Conservation (phyloP, 2,797 vertebrate species). For the Pitangus sulphuratus region DNA sequence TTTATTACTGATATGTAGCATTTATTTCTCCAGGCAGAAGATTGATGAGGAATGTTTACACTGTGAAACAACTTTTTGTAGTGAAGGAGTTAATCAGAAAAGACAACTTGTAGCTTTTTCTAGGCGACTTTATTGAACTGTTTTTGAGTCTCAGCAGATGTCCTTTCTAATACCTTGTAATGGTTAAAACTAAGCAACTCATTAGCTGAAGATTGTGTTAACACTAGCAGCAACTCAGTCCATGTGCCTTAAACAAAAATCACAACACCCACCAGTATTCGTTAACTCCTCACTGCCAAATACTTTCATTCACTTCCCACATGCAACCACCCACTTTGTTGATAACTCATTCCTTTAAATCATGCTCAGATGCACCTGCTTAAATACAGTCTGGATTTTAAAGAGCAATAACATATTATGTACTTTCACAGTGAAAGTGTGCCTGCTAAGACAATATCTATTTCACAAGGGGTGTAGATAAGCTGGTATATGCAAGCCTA, state of each 20-base stretch:
- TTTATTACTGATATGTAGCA: neutral
- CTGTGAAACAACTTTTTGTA: neutral
- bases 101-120: neutral
- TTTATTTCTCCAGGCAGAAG: neutral
- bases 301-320: slow-evolving; percentile 45
- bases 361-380: slow-evolving; percentile 9
- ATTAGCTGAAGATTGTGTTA: neutral
- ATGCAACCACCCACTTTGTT: slow-evolving; percentile 17
- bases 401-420: neutral
- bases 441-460: neutral
- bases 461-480: neutral
- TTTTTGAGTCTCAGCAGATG: neutral
- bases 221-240: neutral
- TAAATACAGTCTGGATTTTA: neutral
- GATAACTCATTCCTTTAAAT: slow-evolving; percentile 26
- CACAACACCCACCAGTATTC: neutral
- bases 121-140: neutral
- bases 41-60: neutral
- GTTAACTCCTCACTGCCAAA: neutral
- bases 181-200: neutral
- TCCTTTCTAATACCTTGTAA: neutral
- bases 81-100: neutral
- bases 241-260: slow-evolving; percentile 12
- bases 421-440: neutral
- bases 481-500: neutral